Percentiles rank a stretch among this genome's conserved stretches.
Conservation (phyloP, 2,113 vertebrate species). For the Pygathrix nemaeus region DNA sequence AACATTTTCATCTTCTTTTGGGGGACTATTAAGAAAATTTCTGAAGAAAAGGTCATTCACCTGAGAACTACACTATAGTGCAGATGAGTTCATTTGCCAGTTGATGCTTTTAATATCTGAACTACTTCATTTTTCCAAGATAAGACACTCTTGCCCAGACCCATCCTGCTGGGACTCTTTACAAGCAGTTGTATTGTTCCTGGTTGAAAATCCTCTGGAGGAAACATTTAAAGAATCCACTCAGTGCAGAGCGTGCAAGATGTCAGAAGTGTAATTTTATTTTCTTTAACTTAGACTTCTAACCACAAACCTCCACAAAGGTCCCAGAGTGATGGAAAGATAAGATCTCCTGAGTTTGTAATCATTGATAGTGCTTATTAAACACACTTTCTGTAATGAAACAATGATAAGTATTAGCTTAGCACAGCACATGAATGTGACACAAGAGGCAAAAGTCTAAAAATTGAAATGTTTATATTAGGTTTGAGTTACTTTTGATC, state of each 20-base stretch:
- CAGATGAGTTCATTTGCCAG: slow-evolving; percentile 20
- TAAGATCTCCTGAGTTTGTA: slow-evolving; percentile 64
- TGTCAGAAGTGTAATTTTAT: slow-evolving; percentile 66
- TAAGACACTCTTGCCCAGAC: neutral
- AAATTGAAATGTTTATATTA: neutral
- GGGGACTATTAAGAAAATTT: neutral
- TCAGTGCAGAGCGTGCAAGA: slow-evolving; percentile 3
- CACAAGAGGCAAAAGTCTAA: neutral
- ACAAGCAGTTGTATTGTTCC: neutral
- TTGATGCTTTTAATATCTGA: neutral
- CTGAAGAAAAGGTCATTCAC: neutral
- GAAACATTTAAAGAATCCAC: slow-evolving; percentile 39
- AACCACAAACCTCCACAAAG: slow-evolving; percentile 74
- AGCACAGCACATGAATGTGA: neutral
- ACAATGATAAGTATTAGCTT: slow-evolving; percentile 46
- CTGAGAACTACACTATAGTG: neutral
- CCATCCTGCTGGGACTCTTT: neutral
- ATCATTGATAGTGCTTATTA: slow-evolving; percentile 69
- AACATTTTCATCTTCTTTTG: neutral
- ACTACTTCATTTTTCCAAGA: neutral
- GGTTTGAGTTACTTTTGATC: slow-evolving; percentile 19
- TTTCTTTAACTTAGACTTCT: slow-evolving; percentile 62
- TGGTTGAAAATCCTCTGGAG: slow-evolving; percentile 44
- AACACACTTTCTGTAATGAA: slow-evolving; percentile 60
- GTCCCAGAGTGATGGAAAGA: slow-evolving; percentile 30